These are phyloP conservation scores for Diloba caeruleocephala DNA, from an alignment of 2,888 invertebrate species.

Conservation along the genomic window DNA sequence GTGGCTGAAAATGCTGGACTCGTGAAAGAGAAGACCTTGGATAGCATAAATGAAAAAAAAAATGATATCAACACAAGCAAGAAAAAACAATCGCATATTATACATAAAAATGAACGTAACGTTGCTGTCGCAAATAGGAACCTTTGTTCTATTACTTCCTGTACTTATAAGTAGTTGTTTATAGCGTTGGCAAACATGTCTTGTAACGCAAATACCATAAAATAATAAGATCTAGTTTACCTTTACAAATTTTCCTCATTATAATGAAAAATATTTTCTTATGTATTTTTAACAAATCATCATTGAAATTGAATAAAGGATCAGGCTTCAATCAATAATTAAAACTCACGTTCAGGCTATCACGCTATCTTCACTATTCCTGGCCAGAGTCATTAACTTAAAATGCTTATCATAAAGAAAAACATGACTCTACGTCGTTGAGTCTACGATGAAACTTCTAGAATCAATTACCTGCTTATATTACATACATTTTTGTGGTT, in stretches of 20 bases:
- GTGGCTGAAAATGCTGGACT: background rate
- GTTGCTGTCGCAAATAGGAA: constrained; percentile 7
- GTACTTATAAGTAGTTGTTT: constrained; percentile 14
- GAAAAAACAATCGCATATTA: too few species aligned
- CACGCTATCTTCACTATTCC: constrained; percentile 19
- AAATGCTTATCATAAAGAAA: constrained; percentile 21
- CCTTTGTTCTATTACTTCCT: constrained; percentile 47
- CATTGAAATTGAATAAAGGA: constrained; percentile 4
- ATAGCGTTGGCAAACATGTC: constrained; percentile 26
- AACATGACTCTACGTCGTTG: constrained; percentile 10
- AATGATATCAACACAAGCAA: too few species aligned
- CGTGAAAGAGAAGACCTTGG: background rate
- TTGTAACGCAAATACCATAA: constrained; percentile 28
- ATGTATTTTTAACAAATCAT: constrained; percentile 19
- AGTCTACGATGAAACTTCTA: background rate
- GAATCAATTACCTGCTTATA: background rate
- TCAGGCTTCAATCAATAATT: background rate
- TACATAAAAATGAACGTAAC: constrained; percentile 4
- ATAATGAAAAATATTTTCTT: constrained; percentile 28
- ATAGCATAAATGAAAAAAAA: too few species aligned
- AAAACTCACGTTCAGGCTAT: background rate
- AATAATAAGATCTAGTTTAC: constrained; percentile 45
- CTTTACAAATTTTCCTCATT: constrained; percentile 46
- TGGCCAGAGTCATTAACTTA: constrained; percentile 9
- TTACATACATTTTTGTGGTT: background rate